phyloP scores from a whole-genome alignment of 1,140 invertebrate species.

The Meloidogyne chitwoodi region DNA sequence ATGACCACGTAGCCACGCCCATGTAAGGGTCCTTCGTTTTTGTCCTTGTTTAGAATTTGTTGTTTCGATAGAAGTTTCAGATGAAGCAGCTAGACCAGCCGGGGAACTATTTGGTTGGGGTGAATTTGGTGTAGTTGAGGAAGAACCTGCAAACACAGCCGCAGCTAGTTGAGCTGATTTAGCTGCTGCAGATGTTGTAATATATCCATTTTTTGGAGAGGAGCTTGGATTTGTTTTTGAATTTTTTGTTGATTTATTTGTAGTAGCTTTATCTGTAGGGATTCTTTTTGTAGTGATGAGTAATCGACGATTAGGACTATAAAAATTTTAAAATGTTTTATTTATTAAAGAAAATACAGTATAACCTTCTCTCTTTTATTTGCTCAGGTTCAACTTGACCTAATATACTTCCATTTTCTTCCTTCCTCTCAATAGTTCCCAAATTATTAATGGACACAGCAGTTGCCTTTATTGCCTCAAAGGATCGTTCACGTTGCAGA shows the following conservation, averaged over 20 bases:
- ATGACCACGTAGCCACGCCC: constrained; percentile 18
- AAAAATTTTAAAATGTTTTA: not conserved
- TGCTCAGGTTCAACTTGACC: not conserved
- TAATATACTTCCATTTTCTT: not conserved
- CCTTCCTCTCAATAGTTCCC: not conserved
- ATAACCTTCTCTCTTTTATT: not conserved
- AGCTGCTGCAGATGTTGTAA: not conserved
- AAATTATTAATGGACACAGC: not conserved
- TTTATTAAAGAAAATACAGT: too few relatives aligned
- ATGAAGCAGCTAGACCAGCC: not conserved
- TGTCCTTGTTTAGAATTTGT: not conserved
- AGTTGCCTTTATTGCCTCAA: not conserved
- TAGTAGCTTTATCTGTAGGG: not conserved
- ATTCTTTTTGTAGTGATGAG: not conserved
- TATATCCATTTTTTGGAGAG: not conserved
- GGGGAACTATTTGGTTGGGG: not conserved
- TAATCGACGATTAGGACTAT: not conserved
- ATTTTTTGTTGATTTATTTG: not conserved
- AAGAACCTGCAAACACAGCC: not conserved
- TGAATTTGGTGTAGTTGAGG: not conserved
- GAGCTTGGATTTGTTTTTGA: not conserved
- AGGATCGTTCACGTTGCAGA: not conserved
- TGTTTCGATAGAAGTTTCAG: not conserved
- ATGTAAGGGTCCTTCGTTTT: constrained; percentile 7
- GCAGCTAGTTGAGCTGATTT: not conserved